Base-by-base conservation (phyloP, 2,888 invertebrate genomes). In the Pristionchus japonicus region DNA sequence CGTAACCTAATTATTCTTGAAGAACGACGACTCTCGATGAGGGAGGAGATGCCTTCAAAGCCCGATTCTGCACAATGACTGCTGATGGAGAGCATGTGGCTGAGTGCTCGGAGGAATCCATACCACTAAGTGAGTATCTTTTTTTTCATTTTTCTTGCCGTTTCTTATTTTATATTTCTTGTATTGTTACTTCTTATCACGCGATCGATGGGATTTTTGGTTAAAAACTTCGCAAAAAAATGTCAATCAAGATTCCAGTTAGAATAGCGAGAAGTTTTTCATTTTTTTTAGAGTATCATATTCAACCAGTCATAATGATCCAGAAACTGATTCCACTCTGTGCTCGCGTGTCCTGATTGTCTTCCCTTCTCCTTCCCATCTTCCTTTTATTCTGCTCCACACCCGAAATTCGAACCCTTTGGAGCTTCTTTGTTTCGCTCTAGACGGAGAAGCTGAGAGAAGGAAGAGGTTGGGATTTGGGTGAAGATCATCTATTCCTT, bases 11-110 rank as follows among this genome's bases (percentile, higher is more conserved):
- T 17, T 9, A 47, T 34, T 27, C 1, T 17, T 67, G 3, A 34
- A 88, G 67, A 0, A 91, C 91, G 15, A 49, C 85, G 9, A 88
- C 90, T 23, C 70, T 91, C 27, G 80, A 88, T 0, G 87, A 88
- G 15, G 91, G 90, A 20, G 91, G 90, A 9, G 89, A 88, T 37
- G 82, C 89, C 80, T 92, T 90, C 89, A 90, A 89, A 85, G 89
- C 90, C 1, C 86, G 92, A 37, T 92, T 91, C 89, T 92, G 92
- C 74, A 89, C 88, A 23, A 67, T 83, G 61, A 27, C 77, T 20
- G 47, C n/a, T 1, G 34, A 52, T 40, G 67, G 57, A 83, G 43
- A 89, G 86, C 34, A 88, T 43, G n/a, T 70, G 43, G 61, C 90
- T 17, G 88, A 89, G 47, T 92, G 92, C 57, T 91, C 91, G 15